A percentile compares a stretch with the other conserved stretches of the same genome.
These are phyloP conservation scores for Drosophila ercepeae DNA, from an alignment of 1,140 invertebrate species.

Conservation along the genomic window DNA sequence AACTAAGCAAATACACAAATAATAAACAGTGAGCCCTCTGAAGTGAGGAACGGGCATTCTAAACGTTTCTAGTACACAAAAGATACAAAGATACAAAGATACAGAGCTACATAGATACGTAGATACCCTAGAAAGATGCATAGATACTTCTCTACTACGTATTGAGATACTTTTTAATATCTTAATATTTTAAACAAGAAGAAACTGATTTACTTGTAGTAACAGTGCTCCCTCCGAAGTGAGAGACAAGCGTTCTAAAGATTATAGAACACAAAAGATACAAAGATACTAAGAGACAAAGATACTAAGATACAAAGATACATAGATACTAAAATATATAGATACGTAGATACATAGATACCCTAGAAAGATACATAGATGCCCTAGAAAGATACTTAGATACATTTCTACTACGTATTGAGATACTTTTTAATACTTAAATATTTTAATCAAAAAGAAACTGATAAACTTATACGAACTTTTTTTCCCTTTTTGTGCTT, in stretches of 20 bases:
- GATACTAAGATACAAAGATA: neutral
- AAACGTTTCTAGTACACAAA: neutral
- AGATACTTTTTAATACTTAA: neutral
- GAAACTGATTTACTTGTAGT: too few relatives aligned
- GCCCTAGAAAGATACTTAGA: neutral
- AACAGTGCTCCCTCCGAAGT: slow-evolving; percentile 20
- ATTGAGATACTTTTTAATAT: neutral
- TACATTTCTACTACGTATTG: neutral
- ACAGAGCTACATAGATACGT: too few relatives aligned
- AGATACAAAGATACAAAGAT: neutral
- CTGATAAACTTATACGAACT: too few relatives aligned
- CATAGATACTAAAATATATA: too few relatives aligned
- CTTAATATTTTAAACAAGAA: neutral
- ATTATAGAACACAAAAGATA: neutral
- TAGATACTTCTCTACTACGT: neutral
- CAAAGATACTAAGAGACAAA: too few relatives aligned
- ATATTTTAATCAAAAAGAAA: neutral
- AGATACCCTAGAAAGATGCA: neutral
- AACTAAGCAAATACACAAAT: slow-evolving; percentile 41
- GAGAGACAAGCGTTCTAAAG: neutral
- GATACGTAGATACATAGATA: neutral
- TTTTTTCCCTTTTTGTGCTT: too few relatives aligned
- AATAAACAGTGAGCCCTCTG: slow-evolving; percentile 28
- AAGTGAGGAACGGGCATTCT: neutral
- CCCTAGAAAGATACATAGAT: too few relatives aligned